These are phyloP conservation scores for Nomada fucata DNA, from an alignment of 2,888 invertebrate species.

Conservation along the genomic window DNA sequence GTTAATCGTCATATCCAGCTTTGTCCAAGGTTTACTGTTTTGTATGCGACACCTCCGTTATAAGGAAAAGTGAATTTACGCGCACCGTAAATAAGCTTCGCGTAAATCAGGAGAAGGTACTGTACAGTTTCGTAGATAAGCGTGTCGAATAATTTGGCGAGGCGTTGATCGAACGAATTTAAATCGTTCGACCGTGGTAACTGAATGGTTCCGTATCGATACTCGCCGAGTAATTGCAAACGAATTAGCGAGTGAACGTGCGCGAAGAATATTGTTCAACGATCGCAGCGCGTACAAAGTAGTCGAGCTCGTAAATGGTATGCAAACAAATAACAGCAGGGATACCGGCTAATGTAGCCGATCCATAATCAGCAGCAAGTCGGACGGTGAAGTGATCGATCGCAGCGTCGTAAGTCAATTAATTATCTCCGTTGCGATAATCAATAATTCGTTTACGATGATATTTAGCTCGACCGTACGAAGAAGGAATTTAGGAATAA, in stretches of 20 bases:
- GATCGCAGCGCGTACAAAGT: not conserved
- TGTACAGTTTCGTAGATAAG: no score
- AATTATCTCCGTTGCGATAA: constrained; percentile 46
- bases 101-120: not conserved
- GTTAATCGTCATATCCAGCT: constrained; percentile 20
- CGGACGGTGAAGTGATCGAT: constrained; percentile 41
- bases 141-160: not conserved
- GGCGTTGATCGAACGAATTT: not conserved
- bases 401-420: constrained; percentile 36
- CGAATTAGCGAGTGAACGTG: not conserved
- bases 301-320: constrained; percentile 2
- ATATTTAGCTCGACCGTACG: constrained; percentile 9
- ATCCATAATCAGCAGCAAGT: constrained; percentile 38
- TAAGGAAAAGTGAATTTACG: no score
- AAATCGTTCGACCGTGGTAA: no score
- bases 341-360: constrained; percentile 13
- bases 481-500: no score
- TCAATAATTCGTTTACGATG: constrained; percentile 50
- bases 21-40: not conserved
- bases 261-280: not conserved
- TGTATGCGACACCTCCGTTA: no score
- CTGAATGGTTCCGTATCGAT: not conserved
- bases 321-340: not conserved
- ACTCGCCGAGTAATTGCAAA: not conserved
- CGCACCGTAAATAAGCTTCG: no score